A percentile compares a stretch with the other conserved stretches of the same genome.
Conservation (phyloP, 2,888 invertebrate genomes). For the Aphelenchoides bicaudatus region DNA sequence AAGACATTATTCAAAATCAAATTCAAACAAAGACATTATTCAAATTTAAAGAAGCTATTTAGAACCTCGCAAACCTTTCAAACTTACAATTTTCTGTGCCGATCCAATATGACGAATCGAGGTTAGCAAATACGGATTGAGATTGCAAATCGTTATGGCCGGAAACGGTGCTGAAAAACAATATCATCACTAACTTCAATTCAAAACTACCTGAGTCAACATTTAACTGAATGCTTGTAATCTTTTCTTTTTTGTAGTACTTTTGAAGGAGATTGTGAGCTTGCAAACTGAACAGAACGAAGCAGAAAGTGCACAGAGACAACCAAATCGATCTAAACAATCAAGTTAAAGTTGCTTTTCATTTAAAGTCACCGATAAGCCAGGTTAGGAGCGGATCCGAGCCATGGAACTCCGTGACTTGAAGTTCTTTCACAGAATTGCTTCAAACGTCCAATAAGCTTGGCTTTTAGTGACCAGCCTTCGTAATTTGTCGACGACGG, state of each 20-base stretch:
- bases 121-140: conserved; percentile 56
- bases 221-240: conserved; percentile 54
- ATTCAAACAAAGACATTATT: no score
- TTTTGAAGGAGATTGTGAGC: conserved; percentile 10
- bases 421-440: conserved; percentile 57
- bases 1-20: no score
- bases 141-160: conserved; percentile 54
- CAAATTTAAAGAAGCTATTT: background rate
- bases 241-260: conserved; percentile 46
- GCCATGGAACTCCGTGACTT: conserved; percentile 54
- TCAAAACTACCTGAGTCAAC: conserved; percentile 44
- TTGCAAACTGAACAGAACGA: conserved; percentile 8
- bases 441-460: conserved; percentile 48
- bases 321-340: no score
- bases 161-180: conserved; percentile 50
- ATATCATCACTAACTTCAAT: background rate
- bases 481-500: background rate
- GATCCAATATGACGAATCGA: conserved; percentile 25
- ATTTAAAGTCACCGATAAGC: conserved; percentile 36
- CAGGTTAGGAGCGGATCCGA: conserved; percentile 48
- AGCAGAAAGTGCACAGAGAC: background rate
- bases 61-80: background rate
- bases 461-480: background rate
- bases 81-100: conserved; percentile 34
- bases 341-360: background rate